phyloP scores from a whole-genome alignment of 2,888 invertebrate genomes.

The Tribolium freemani region DNA sequence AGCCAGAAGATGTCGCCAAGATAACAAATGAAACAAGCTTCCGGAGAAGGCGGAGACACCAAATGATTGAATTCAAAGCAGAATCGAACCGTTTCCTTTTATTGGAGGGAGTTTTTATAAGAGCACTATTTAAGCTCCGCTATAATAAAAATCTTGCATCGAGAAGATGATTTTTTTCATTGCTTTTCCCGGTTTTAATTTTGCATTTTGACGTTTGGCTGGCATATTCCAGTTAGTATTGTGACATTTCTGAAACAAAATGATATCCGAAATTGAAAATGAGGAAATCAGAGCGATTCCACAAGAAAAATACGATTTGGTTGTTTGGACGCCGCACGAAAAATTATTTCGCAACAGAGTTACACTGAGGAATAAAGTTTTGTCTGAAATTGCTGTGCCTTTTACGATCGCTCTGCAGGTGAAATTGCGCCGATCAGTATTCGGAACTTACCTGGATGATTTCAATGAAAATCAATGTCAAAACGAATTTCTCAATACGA shows the following conservation, averaged over 20 bases:
- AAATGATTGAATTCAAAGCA: slow-evolving; percentile 63
- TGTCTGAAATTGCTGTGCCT: slow-evolving; percentile 43
- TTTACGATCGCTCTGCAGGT: slow-evolving; percentile 48
- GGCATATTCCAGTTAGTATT: slow-evolving; percentile 4
- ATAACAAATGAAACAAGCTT: slow-evolving; percentile 64
- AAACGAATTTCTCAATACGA: slow-evolving; percentile 51
- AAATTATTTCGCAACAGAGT: slow-evolving; percentile 35
- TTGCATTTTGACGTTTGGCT: background rate
- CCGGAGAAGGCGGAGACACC: slow-evolving; percentile 59
- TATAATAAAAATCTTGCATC: slow-evolving; percentile 14
- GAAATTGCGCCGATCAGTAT: slow-evolving; percentile 53
- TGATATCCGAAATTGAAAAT: slow-evolving; percentile 28
- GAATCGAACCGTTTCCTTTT: slow-evolving; percentile 56
- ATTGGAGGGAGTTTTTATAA: slow-evolving; percentile 40
- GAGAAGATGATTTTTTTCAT: slow-evolving; percentile 17
- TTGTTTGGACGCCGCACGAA: slow-evolving; percentile 41
- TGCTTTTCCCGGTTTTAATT: slow-evolving; percentile 4
- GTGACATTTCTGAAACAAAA: slow-evolving; percentile 7
- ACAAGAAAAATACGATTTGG: slow-evolving; percentile 18
- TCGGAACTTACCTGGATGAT: slow-evolving; percentile 56
- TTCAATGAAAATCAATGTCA: slow-evolving; percentile 57
- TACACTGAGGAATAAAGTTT: slow-evolving; percentile 10
- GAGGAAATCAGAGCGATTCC: slow-evolving; percentile 7
- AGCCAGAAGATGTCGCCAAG: slow-evolving; percentile 61
- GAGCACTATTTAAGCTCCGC: slow-evolving; percentile 37